Evolutionary conservation across 2,113 vertebrate species (phyloP).

Genomic region (Daphoenositta chrysoptera): DNA sequence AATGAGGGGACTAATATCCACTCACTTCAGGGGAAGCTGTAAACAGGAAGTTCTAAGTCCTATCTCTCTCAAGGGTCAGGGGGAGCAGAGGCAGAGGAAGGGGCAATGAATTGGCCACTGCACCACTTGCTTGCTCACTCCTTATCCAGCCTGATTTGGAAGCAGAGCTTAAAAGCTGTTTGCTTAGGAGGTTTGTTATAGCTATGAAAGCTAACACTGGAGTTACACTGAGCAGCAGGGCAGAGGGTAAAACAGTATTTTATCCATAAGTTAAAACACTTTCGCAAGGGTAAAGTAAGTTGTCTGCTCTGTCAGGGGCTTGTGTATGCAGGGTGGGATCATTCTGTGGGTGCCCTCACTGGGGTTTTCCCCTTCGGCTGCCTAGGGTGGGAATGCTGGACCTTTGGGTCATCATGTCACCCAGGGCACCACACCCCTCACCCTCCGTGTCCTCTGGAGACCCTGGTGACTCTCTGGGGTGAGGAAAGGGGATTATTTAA

Average conservation of each 20-base stretch:
- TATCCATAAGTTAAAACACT: not conserved
- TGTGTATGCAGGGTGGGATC: not conserved
- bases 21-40: not conserved
- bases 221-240: not conserved
- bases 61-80: not conserved
- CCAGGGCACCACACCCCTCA: not conserved
- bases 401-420: not conserved
- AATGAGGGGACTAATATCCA: not conserved
- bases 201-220: not conserved
- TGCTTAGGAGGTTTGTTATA: conserved; percentile 29
- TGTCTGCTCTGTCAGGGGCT: not conserved
- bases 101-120: not conserved
- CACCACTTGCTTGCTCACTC: not conserved
- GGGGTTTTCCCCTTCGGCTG: accelerated
- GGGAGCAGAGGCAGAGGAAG: not conserved
- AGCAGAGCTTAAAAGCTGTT: not conserved
- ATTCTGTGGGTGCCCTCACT: accelerated
- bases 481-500: not conserved
- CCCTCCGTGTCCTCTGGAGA: not conserved
- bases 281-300: not conserved
- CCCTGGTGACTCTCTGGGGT: not conserved
- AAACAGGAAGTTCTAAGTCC: not conserved
- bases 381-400: accelerated
- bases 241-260: conserved; percentile 34
- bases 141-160: not conserved